phyloP scores from a whole-genome alignment of 2,113 vertebrate genomes.

The Stigmatopora nigra region DNA sequence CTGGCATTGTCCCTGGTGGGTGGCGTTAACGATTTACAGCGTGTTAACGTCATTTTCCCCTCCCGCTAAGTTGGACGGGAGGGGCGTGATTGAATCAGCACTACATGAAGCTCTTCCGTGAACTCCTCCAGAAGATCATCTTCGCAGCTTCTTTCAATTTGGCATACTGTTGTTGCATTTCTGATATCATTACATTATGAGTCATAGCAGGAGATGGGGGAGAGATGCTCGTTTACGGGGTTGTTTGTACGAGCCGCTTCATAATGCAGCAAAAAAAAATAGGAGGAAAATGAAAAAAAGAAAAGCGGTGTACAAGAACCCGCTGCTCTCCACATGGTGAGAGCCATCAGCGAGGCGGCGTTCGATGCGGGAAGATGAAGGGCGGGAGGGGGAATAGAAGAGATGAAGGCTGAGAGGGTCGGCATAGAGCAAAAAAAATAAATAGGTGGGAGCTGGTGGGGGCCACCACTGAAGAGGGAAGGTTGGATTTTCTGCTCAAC shows the following conservation, averaged over 20 bases:
- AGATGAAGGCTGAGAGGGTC: slow-evolving; percentile 26
- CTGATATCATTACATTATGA: slow-evolving; percentile 30
- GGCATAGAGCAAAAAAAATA: slow-evolving; percentile 21
- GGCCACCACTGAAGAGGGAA: slow-evolving; percentile 28
- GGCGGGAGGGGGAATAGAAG: slow-evolving; percentile 15
- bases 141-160: not conserved
- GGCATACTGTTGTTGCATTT: slow-evolving; percentile 6
- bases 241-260: slow-evolving; percentile 44
- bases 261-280: slow-evolving; percentile 47
- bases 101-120: slow-evolving; percentile 2
- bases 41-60: not conserved
- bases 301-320: slow-evolving; percentile 43
- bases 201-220: slow-evolving; percentile 30
- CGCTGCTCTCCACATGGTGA: slow-evolving; percentile 52
- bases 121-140: slow-evolving; percentile 8
- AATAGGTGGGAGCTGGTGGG: slow-evolving; percentile 17
- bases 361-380: slow-evolving; percentile 38
- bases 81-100: slow-evolving; percentile 2
- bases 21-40: not conserved
- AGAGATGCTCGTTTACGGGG: slow-evolving; percentile 42
- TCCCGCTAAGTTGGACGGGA: not conserved
- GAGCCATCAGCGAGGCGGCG: slow-evolving; percentile 40
- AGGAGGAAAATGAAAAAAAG: slow-evolving; percentile 36
- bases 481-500: slow-evolving; percentile 42
- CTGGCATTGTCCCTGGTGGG: not conserved